A percentile compares a stretch with the other conserved stretches of the same genome.
Conservation (phyloP, 1,140 invertebrate species). For the Muscidifurax raptorellus region DNA sequence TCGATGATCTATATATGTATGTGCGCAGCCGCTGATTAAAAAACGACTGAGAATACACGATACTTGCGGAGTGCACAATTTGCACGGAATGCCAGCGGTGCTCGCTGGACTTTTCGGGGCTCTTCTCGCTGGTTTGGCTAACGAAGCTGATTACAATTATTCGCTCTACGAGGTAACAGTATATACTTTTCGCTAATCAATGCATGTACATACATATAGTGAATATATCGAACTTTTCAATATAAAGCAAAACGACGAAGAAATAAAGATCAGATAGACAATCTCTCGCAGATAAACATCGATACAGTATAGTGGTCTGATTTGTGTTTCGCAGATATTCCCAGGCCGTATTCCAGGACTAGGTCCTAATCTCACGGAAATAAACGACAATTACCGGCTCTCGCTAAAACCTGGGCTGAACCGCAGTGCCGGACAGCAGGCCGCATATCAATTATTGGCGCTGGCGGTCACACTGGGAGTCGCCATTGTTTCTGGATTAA, state of each 20-base stretch:
- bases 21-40: conserved; percentile 82
- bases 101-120: conserved; percentile 88
- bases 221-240: too few species aligned
- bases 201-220: too few species aligned
- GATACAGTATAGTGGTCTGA: neutral
- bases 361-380: conserved; percentile 60
- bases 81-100: conserved; percentile 96
- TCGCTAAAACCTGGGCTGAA: conserved; percentile 73
- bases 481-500: conserved; percentile 84
- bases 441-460: conserved; percentile 86
- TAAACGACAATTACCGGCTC: conserved; percentile 66
- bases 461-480: conserved; percentile 83
- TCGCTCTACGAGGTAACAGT: conserved; percentile 77
- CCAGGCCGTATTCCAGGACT: conserved; percentile 67
- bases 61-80: conserved; percentile 96
- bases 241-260: too few species aligned
- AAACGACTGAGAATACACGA: conserved; percentile 86
- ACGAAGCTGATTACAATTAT: conserved; percentile 75
- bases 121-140: conserved; percentile 85
- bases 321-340: conserved; percentile 63
- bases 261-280: too few species aligned
- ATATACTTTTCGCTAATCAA: neutral
- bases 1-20: neutral
- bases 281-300: too few species aligned
- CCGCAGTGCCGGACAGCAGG: conserved; percentile 83